These are phyloP conservation scores for Drosophila rellima DNA, from an alignment of 2,888 invertebrate genomes.

Conservation along the genomic window DNA sequence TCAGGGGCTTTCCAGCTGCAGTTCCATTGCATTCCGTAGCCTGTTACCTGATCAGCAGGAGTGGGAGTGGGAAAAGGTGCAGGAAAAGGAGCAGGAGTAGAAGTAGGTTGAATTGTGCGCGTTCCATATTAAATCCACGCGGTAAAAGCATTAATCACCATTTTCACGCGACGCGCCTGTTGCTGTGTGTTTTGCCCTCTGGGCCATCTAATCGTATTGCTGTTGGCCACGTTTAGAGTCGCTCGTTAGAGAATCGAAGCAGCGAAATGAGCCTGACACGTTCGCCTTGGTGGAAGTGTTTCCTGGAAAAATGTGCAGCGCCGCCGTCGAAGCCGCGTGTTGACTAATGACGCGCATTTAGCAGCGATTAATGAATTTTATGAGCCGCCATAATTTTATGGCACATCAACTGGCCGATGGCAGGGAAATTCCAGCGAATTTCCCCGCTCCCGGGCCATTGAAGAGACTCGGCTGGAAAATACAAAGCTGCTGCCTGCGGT, in stretches of 20 bases:
- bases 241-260: constrained; percentile 49
- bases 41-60: constrained; percentile 56
- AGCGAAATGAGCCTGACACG: constrained; percentile 45
- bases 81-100: not conserved
- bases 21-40: constrained; percentile 55
- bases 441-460: constrained; percentile 68
- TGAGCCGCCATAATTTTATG: constrained; percentile 80
- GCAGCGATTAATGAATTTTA: constrained; percentile 81
- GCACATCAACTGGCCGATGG: constrained; percentile 67
- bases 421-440: constrained; percentile 73
- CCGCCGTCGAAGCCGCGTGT: constrained; percentile 59
- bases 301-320: constrained; percentile 72
- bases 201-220: not conserved
- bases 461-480: constrained; percentile 31
- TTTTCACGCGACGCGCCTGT: constrained; percentile 77
- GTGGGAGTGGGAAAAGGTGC: not conserved
- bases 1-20: constrained; percentile 65
- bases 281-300: constrained; percentile 50
- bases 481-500: constrained; percentile 65
- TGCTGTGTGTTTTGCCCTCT: constrained; percentile 18
- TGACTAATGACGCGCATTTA: constrained; percentile 82
- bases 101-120: constrained; percentile 44
- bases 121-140: constrained; percentile 77
- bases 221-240: constrained; percentile 11
- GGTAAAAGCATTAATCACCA: constrained; percentile 77